These are phyloP conservation scores for Seladonia tumulorum DNA, from an alignment of 2,888 invertebrate genomes.

Conservation along the genomic window DNA sequence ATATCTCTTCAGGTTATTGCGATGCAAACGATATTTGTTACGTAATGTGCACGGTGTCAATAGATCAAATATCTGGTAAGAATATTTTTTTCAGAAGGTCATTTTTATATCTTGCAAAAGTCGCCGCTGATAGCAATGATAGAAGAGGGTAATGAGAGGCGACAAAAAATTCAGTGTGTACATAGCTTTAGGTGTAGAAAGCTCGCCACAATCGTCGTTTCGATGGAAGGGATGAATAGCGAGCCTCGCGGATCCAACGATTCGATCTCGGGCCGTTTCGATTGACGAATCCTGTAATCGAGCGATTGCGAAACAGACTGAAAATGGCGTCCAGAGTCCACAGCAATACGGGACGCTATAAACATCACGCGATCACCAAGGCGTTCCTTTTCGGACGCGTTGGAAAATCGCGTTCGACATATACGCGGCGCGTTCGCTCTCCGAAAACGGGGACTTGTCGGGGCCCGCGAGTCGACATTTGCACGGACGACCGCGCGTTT, in stretches of 20 bases:
- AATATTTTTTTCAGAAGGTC: too few relatives aligned
- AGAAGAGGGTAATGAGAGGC: neutral
- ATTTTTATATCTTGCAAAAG: too few relatives aligned
- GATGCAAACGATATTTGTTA: too few relatives aligned
- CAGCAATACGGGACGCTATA: constrained; percentile 2
- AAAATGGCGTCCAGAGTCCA: neutral
- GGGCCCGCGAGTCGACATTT: constrained; percentile 27
- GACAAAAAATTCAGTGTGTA: neutral
- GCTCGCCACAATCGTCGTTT: neutral
- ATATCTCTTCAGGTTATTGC: too few relatives aligned
- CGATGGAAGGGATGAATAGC: neutral
- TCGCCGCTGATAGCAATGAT: too few relatives aligned
- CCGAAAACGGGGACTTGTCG: constrained; percentile 51
- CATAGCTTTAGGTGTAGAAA: neutral
- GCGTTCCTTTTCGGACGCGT: neutral
- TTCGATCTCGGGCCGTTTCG: neutral
- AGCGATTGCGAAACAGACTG: neutral
- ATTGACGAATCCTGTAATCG: neutral
- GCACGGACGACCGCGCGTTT: constrained; percentile 18
- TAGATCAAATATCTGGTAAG: too few relatives aligned
- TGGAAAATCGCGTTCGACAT: constrained; percentile 34
- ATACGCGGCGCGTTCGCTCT: constrained; percentile 11
- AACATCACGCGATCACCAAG: constrained; percentile 23
- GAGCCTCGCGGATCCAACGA: too few relatives aligned
- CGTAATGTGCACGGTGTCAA: too few relatives aligned